phyloP scores from a whole-genome alignment of 2,888 invertebrate species.

The Noctua pronuba region DNA sequence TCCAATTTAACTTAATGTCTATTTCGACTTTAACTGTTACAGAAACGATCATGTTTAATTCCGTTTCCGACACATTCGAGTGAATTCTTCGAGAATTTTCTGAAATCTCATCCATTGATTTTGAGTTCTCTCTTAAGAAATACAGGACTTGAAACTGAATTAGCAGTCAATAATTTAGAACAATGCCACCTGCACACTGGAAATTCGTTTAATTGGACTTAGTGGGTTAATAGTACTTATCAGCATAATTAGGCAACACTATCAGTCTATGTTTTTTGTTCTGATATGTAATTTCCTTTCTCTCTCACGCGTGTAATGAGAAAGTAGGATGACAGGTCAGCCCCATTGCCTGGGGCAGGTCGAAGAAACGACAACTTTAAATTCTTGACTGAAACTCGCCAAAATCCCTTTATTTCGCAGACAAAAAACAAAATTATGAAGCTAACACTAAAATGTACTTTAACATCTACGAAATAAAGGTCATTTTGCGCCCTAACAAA shows the following conservation, averaged over 20 bases:
- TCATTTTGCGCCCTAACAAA: constrained; percentile 58
- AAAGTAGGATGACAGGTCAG: constrained; percentile 55
- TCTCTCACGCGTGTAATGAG: constrained; percentile 29
- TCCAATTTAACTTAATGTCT: constrained; percentile 55
- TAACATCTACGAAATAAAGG: constrained; percentile 54
- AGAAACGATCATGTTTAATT: too few species aligned
- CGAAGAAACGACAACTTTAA: constrained; percentile 40
- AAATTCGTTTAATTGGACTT: constrained; percentile 26
- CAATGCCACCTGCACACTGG: constrained; percentile 24
- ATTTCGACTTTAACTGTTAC: constrained; percentile 31
- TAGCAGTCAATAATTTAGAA: constrained; percentile 60
- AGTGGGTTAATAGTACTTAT: constrained; percentile 25
- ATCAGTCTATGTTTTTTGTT: constrained; percentile 35
- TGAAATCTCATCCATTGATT: constrained; percentile 24
- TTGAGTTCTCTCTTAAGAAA: not conserved
- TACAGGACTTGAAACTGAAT: constrained; percentile 12
- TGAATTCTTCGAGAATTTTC: too few species aligned
- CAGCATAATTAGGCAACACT: constrained; percentile 34
- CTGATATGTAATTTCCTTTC: constrained; percentile 30
- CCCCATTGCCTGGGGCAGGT: constrained; percentile 37
- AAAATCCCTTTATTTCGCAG: constrained; percentile 59
- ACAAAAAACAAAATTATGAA: constrained; percentile 33
- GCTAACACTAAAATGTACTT: constrained; percentile 39
- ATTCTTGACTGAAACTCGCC: constrained; percentile 59
- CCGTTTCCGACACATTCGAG: not conserved